Conservation (phyloP, 2,797 vertebrate species). For the Danio albolineatus region DNA sequence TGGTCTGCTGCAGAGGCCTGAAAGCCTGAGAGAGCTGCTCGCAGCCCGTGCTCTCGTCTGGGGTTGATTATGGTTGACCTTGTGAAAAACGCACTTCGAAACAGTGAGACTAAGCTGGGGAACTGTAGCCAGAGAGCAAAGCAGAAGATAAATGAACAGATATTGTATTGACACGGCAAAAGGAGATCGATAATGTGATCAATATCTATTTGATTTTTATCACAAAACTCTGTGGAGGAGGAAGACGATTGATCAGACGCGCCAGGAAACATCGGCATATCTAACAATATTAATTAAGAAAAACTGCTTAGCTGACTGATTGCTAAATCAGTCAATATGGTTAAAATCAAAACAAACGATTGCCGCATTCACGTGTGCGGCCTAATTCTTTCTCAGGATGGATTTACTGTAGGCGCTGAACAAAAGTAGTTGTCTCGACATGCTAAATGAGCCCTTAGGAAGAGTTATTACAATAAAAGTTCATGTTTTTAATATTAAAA, state of each 20-base stretch:
- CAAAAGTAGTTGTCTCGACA: slow-evolving; percentile 27
- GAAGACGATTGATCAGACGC: slow-evolving; percentile 82
- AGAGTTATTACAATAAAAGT: not conserved
- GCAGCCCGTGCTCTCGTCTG: slow-evolving; percentile 74
- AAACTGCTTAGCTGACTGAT: slow-evolving; percentile 79
- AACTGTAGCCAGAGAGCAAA: slow-evolving; percentile 74
- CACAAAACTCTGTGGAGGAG: slow-evolving; percentile 79
- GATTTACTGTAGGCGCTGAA: slow-evolving; percentile 24
- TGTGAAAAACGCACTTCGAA: slow-evolving; percentile 75
- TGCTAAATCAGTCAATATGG: slow-evolving; percentile 76
- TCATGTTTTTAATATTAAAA: not conserved
- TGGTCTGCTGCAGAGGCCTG: slow-evolving; percentile 76
- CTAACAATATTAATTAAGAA: slow-evolving; percentile 88
- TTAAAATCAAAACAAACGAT: slow-evolving; percentile 81
- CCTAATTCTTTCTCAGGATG: slow-evolving; percentile 25
- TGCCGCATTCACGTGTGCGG: slow-evolving; percentile 70
- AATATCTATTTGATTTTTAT: slow-evolving; percentile 83
- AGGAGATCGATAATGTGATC: slow-evolving; percentile 79
- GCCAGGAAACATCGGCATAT: slow-evolving; percentile 78
- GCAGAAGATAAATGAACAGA: slow-evolving; percentile 76
- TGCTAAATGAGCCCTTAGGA: not conserved
- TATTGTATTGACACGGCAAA: slow-evolving; percentile 71
- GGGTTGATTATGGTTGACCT: slow-evolving; percentile 82
- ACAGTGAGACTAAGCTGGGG: slow-evolving; percentile 72
- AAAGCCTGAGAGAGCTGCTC: slow-evolving; percentile 71